A percentile compares a stretch with the other conserved stretches of the same genome.
phyloP scores from a whole-genome alignment of 2,888 invertebrate genomes.

The Clitarchus hookeri region DNA sequence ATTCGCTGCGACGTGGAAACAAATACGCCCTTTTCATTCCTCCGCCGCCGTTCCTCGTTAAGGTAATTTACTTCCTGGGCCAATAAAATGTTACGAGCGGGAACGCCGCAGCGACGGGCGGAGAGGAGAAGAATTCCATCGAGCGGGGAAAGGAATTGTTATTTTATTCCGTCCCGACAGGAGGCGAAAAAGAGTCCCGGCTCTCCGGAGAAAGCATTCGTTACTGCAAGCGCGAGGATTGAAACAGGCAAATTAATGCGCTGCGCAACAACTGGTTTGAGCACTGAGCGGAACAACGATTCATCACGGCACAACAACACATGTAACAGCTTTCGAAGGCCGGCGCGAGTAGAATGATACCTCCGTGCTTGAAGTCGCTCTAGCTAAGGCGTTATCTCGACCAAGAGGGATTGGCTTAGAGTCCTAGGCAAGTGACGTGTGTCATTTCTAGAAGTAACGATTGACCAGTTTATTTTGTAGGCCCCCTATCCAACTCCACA shows the following conservation, averaged over 20 bases:
- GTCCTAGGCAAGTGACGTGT: too few species aligned
- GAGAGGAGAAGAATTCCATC: neutral
- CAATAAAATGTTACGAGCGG: neutral
- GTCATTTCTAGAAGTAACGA: too few species aligned
- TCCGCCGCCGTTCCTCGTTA: constrained; percentile 1
- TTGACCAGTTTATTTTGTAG: too few species aligned
- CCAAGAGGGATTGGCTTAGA: too few species aligned
- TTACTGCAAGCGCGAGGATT: neutral
- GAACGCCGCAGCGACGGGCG: neutral
- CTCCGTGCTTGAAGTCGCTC: too few species aligned
- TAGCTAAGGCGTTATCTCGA: too few species aligned
- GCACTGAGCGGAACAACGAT: neutral
- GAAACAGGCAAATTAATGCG: neutral
- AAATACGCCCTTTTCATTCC: constrained; percentile 19
- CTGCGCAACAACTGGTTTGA: neutral
- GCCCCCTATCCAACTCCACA: too few species aligned
- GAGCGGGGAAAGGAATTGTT: neutral
- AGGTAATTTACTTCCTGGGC: constrained; percentile 18
- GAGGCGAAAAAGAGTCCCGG: neutral
- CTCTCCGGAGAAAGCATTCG: neutral
- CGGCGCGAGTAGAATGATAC: too few species aligned
- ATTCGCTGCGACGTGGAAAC: constrained; percentile 18
- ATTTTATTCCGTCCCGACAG: constrained; percentile 10
- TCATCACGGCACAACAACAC: too few species aligned
- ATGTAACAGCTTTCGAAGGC: too few species aligned